Base-by-base conservation (phyloP, 2,888 invertebrate species). In the Tetropium fuscum region DNA sequence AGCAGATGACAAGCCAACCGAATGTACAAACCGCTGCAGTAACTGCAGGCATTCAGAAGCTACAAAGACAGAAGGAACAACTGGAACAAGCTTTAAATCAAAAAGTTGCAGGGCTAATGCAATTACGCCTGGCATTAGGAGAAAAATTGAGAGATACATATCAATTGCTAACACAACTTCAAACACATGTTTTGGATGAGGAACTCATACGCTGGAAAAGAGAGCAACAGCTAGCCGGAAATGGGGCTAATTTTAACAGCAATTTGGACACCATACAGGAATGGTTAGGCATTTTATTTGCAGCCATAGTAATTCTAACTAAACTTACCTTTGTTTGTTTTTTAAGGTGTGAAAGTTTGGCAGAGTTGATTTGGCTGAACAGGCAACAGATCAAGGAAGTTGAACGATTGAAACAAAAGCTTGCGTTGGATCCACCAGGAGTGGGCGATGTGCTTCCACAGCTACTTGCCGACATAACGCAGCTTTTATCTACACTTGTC, bases 131-230 rank as follows among this genome's bases (percentile, higher is more conserved):
- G 79, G 87, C 87, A 48, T 78, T 94, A 3, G 89, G 89, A 0
- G 91, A 92, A 60, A 91, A 91, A 76, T 86, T 94, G 78, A 90
- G 92, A 77, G 89, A 90, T 54, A 93, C 92, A 13, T 89, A 92
- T 56, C 84, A 86, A 1, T 84, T 85, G 38, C 81, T 95, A 15
- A 85, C 88, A 11, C 86, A 85, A 54, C 82, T 97, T 32, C 94
- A 95, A 80, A 88, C 90, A 8, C 87, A 88, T 63, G 93, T 97
- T 0, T 82, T 98, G 40, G 95, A 96, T 71, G 92, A 93, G 43
- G 96, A 97, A 79, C 84, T 98, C 0, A 95, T 95, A 66, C 88
- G 90, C 64, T 98, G 97, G 98, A 97, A 97, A 78, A 86, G 95
- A 44, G 93, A 94, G 66, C 97, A 98, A 77, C 97, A 97, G 71